Evolutionary conservation across 2,797 vertebrate species (phyloP).

Genomic region (Typhlichthys subterraneus): DNA sequence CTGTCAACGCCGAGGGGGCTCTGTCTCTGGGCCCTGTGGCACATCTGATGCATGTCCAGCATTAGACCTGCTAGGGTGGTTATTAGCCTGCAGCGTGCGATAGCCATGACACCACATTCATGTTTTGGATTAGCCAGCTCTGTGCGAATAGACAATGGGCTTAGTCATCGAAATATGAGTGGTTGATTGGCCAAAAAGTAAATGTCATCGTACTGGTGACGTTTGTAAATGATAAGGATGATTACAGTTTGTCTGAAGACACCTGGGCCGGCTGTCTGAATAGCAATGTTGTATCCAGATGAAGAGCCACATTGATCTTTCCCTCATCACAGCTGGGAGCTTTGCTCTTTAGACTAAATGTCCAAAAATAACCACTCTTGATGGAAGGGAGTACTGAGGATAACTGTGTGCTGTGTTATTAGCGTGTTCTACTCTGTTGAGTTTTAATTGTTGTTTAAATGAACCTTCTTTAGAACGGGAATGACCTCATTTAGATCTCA

Average conservation of each 20-base stretch:
- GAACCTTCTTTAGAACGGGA: slow-evolving; percentile 4
- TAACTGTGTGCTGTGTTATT: slow-evolving; percentile 23
- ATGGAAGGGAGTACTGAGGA: slow-evolving; percentile 27
- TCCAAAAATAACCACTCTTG: slow-evolving; percentile 21
- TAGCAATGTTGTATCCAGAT: slow-evolving; percentile 10
- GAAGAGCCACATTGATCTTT: slow-evolving; percentile 23
- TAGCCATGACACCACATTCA: background rate
- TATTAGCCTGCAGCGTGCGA: slow-evolving; percentile 4
- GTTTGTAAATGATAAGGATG: slow-evolving; percentile 12
- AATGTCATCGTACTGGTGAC: background rate
- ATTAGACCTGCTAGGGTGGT: background rate
- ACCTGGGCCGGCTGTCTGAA: slow-evolving; percentile 13
- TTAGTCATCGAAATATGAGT: background rate
- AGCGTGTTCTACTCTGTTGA: slow-evolving; percentile 18
- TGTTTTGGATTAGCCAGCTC: slow-evolving; percentile 17
- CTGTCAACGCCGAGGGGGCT: background rate
- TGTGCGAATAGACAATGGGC: background rate
- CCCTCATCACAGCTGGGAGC: slow-evolving; percentile 25
- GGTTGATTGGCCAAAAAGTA: background rate
- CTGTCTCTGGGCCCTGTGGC: background rate
- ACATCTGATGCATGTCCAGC: slow-evolving; percentile 3
- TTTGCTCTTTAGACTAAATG: slow-evolving; percentile 20
- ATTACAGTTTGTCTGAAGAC: background rate
- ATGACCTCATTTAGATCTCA: slow-evolving; percentile 29
- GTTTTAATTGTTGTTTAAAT: slow-evolving; percentile 11